phyloP scores from a whole-genome alignment of 2,797 vertebrate species.

The Argyrosomus regius region DNA sequence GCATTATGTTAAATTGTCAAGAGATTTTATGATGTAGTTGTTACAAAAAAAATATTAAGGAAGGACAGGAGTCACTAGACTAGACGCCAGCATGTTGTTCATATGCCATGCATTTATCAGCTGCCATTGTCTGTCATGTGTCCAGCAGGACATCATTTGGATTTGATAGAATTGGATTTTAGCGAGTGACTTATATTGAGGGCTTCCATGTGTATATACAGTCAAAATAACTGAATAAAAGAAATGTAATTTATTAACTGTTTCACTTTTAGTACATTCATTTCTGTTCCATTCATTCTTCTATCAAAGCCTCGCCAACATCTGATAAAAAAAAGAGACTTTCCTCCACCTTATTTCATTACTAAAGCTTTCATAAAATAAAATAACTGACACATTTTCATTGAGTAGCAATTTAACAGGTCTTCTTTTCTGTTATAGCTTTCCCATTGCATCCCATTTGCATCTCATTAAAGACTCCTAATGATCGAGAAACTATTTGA shows the following conservation, averaged over 20 bases:
- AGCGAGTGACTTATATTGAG: slow-evolving; percentile 52
- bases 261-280: slow-evolving; percentile 20
- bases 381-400: slow-evolving; percentile 22
- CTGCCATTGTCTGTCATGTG: slow-evolving; percentile 40
- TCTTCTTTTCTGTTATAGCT: slow-evolving; percentile 7
- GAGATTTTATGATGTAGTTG: slow-evolving; percentile 23
- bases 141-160: slow-evolving; percentile 26
- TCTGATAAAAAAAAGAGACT: not conserved
- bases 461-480: slow-evolving; percentile 15
- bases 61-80: slow-evolving; percentile 17
- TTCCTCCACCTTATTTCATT: slow-evolving; percentile 9
- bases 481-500: slow-evolving; percentile 22
- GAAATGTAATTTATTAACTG: slow-evolving; percentile 12
- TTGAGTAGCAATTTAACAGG: slow-evolving; percentile 32
- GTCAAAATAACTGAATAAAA: slow-evolving; percentile 29
- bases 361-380: slow-evolving; percentile 36
- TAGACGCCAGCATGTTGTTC: slow-evolving; percentile 47
- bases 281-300: slow-evolving; percentile 28
- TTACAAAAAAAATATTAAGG: slow-evolving; percentile 10
- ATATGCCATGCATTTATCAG: slow-evolving; percentile 36
- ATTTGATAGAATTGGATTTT: slow-evolving; percentile 22
- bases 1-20: slow-evolving; percentile 22
- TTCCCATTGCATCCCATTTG: slow-evolving; percentile 15
- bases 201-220: slow-evolving; percentile 70
- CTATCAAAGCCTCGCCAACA: slow-evolving; percentile 1